These are phyloP conservation scores for Colletes collaris DNA, from an alignment of 2,888 invertebrate genomes.

Conservation along the genomic window DNA sequence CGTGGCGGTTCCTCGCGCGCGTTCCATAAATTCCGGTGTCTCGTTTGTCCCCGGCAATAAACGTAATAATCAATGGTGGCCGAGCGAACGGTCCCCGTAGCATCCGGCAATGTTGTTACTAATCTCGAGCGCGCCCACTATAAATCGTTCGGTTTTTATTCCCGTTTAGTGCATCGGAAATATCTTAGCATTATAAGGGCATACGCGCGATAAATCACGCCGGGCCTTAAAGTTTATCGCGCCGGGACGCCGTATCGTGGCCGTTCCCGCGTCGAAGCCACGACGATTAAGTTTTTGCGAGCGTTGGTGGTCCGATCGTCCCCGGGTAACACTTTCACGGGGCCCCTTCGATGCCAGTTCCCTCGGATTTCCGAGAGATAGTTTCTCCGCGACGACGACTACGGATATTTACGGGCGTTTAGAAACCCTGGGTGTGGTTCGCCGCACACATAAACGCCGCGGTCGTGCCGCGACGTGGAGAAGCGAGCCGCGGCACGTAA, in stretches of 20 bases:
- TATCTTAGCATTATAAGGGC: slow-evolving; percentile 60
- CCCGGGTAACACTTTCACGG: slow-evolving; percentile 67
- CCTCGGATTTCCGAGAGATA: slow-evolving; percentile 67
- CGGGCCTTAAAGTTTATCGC: slow-evolving; percentile 59
- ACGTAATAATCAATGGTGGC: slow-evolving; percentile 39
- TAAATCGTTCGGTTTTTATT: slow-evolving; percentile 37
- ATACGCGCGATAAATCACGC: slow-evolving; percentile 54
- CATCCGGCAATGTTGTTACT: slow-evolving; percentile 47
- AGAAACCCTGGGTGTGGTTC: slow-evolving; percentile 76
- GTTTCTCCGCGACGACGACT: slow-evolving; percentile 64
- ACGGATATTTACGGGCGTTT: slow-evolving; percentile 76
- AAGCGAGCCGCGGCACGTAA: slow-evolving; percentile 57
- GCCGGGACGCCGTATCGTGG: slow-evolving; percentile 56
- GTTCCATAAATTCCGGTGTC: slow-evolving; percentile 52
- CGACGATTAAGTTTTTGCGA: slow-evolving; percentile 66
- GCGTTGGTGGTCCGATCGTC: slow-evolving; percentile 67
- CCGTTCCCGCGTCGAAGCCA: slow-evolving; percentile 52
- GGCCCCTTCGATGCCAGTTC: slow-evolving; percentile 42
- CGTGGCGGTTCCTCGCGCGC: slow-evolving; percentile 5
- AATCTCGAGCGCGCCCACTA: slow-evolving; percentile 53
- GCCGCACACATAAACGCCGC: slow-evolving; percentile 67
- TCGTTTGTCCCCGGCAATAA: slow-evolving; percentile 37
- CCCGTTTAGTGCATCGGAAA: slow-evolving; percentile 43
- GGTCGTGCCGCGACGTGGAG: slow-evolving; percentile 16
- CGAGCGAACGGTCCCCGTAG: slow-evolving; percentile 2